Base-by-base conservation (phyloP, 2,888 invertebrate species). In the Chalcis sispes region DNA sequence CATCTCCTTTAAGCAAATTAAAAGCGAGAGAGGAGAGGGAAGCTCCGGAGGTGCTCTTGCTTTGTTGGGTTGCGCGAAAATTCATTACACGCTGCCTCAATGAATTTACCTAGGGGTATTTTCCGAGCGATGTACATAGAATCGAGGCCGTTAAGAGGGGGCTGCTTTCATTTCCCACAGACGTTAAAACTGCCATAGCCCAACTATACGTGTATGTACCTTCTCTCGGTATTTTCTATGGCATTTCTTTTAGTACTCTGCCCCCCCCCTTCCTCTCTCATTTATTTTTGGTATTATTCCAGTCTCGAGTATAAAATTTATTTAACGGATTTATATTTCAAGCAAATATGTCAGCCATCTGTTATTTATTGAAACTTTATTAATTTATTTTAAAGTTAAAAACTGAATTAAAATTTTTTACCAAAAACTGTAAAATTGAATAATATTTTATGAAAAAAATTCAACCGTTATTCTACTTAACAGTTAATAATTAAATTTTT, bases 141-240 rank as follows among this genome's bases (percentile, higher is more conserved):
- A 77, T 75, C 66, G 77, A 70, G 79, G 79, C 80, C 80, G 80
- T 83, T 83, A 83, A 81, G 79, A 76, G 77, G 79, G 73, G 77
- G 80, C 78, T 42, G 78, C 79, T 79, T 82, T 82, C 81, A 79
- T 80, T 82, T 80, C 80, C 78, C 72, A 69, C 58, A 77, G 75
- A 76, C 79, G 78, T 81, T 81, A 80, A 80, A 80, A 80, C 76
- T 25, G 20, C 18, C 20, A 15, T 48, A 4, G 25, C 25, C 23
- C 50, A 29, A 15, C 23, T 10, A 5, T 8, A 42, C 15, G 0
- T 52, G 40, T 36, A 62, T 23, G 7, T 66, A 40, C 23, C 36
- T 54, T 46, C 27, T 27, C 23, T 13, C 23, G 64, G 23, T 25
- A 54, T 66, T 54, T 36, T 54, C 61, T 10, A 20, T 48, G 42